Conservation (phyloP, 2,797 vertebrate genomes). For the Gallinago stenura region DNA sequence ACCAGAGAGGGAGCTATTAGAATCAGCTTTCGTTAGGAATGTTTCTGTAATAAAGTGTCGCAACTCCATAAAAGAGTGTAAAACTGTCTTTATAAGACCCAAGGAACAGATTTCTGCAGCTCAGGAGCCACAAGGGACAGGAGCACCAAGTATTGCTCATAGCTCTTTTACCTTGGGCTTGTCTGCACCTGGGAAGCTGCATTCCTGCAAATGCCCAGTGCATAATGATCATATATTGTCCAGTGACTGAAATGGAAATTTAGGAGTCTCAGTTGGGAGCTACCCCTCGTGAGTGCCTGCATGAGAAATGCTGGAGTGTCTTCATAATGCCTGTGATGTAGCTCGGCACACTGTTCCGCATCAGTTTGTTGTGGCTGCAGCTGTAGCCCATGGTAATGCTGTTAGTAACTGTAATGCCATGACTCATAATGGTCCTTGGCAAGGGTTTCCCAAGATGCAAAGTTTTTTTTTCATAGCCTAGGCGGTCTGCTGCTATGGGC, state of each 20-base stretch:
- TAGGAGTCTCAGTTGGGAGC: background rate
- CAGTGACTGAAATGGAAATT: background rate
- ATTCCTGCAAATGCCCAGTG: background rate
- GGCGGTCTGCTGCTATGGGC: background rate
- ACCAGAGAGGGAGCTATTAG: constrained; percentile 5
- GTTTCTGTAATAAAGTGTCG: constrained; percentile 4
- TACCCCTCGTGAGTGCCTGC: background rate
- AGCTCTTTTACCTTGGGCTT: background rate
- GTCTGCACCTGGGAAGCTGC: accelerated
- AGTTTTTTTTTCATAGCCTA: accelerated
- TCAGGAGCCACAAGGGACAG: background rate
- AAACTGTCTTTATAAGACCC: constrained; percentile 15
- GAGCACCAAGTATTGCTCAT: background rate
- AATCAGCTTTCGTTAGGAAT: background rate
- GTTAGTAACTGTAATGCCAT: background rate
- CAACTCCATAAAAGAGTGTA: background rate
- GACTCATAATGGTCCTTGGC: background rate
- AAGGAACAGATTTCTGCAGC: constrained; percentile 6
- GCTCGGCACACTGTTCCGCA: background rate
- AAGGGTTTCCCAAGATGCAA: background rate
- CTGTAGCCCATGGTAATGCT: accelerated
- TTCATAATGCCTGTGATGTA: background rate
- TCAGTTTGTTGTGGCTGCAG: background rate
- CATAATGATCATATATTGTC: background rate
- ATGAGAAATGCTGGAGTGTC: background rate